Percentiles rank a stretch among this genome's conserved stretches.
These are phyloP conservation scores for Trissolcus japonicus DNA, from an alignment of 2,888 invertebrate species.

Conservation along the genomic window DNA sequence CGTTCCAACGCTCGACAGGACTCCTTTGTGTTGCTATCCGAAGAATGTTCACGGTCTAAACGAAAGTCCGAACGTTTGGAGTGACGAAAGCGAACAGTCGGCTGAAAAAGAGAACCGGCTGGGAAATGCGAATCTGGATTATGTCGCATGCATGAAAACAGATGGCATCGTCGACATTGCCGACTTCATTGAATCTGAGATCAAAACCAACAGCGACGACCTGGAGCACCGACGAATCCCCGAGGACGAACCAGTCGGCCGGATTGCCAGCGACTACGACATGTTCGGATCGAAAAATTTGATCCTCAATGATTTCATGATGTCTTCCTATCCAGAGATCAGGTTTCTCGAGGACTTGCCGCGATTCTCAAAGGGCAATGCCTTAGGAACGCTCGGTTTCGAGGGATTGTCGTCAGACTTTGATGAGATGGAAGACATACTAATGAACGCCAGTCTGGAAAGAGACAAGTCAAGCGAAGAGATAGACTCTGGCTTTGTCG, in stretches of 20 bases:
- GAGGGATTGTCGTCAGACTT: slow-evolving; percentile 44
- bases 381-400: slow-evolving; percentile 36
- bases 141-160: slow-evolving; percentile 16
- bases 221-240: slow-evolving; percentile 7
- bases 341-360: slow-evolving; percentile 68
- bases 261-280: slow-evolving; percentile 38
- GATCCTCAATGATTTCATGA: slow-evolving; percentile 53
- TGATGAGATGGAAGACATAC: slow-evolving; percentile 67
- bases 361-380: slow-evolving; percentile 63
- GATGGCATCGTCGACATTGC: slow-evolving; percentile 13
- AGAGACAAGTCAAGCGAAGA: slow-evolving; percentile 54
- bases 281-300: slow-evolving; percentile 55
- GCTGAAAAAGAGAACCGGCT: slow-evolving; percentile 14
- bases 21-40: slow-evolving; percentile 42
- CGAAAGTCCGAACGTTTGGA: slow-evolving; percentile 37
- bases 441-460: slow-evolving; percentile 67
- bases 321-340: slow-evolving; percentile 66
- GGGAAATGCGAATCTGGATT: slow-evolving; percentile 34
- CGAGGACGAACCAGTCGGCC: slow-evolving; percentile 16
- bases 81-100: slow-evolving; percentile 31
- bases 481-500: slow-evolving; percentile 38
- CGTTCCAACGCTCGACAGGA: slow-evolving; percentile 39
- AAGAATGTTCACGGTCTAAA: slow-evolving; percentile 43
- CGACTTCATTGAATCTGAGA: slow-evolving; percentile 38
- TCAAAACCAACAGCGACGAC: slow-evolving; percentile 35